Conservation (phyloP, 1,140 invertebrate species). For the Dendroctonus valens region DNA sequence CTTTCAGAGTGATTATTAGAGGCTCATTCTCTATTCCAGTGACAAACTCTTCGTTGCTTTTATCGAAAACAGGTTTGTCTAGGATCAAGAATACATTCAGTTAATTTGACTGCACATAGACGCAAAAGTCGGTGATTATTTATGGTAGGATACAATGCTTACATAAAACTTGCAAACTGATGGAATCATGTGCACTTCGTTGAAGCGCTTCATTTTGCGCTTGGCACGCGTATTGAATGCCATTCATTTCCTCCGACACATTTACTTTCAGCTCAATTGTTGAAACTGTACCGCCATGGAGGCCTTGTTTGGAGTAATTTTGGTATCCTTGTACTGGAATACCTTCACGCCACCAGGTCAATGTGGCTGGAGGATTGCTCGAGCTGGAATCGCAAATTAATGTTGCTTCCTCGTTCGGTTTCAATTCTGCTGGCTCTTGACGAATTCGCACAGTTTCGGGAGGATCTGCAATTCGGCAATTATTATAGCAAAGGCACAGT, state of each 20-base stretch:
- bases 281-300: slow-evolving; percentile 82
- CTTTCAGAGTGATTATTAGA: slow-evolving; percentile 74
- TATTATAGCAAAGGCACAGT: slow-evolving; percentile 39
- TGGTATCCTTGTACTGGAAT: slow-evolving; percentile 72
- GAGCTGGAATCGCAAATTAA: slow-evolving; percentile 88
- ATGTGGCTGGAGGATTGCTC: slow-evolving; percentile 87
- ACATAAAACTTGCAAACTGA: slow-evolving; percentile 88
- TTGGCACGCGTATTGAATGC: slow-evolving; percentile 85
- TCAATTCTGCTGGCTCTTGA: slow-evolving; percentile 73
- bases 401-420: slow-evolving; percentile 72
- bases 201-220: slow-evolving; percentile 84
- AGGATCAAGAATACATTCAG: slow-evolving; percentile 18
- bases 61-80: slow-evolving; percentile 74
- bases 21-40: slow-evolving; percentile 84
- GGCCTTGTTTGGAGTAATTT: slow-evolving; percentile 74
- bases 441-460: slow-evolving; percentile 83
- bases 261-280: slow-evolving; percentile 78
- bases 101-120: too few species aligned
- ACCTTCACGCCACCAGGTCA: slow-evolving; percentile 90
- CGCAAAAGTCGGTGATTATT: too few species aligned
- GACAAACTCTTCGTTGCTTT: slow-evolving; percentile 55
- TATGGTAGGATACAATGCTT: slow-evolving; percentile 56
- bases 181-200: slow-evolving; percentile 81
- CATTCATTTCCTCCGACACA: slow-evolving; percentile 84
- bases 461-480: slow-evolving; percentile 64